Evolutionary conservation across 2,113 vertebrate species (phyloP).

Genomic region (Dicerorhinus sumatrensis): DNA sequence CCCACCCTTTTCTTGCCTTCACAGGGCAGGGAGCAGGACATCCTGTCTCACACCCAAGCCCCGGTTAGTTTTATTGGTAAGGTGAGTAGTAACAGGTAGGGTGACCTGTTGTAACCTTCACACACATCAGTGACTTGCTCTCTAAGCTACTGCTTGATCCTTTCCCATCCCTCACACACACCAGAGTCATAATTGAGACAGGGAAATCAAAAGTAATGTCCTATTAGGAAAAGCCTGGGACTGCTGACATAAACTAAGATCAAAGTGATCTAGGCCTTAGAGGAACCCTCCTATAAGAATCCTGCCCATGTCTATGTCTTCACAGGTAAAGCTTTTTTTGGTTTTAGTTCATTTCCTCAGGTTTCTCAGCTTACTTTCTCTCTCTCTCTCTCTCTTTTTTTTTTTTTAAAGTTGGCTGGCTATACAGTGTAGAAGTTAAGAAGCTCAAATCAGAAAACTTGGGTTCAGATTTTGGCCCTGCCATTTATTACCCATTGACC

Average conservation of each 20-base stretch:
- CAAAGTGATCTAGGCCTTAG: slow-evolving; percentile 35
- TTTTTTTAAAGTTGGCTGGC: not conserved
- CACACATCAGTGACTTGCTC: not conserved
- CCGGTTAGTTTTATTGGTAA: not conserved
- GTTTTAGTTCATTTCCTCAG: not conserved
- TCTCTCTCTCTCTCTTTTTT: not conserved
- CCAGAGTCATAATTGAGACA: not conserved
- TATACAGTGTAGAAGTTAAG: not conserved
- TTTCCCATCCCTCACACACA: not conserved
- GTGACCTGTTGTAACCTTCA: not conserved
- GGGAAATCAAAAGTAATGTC: not conserved
- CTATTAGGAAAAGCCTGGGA: not conserved
- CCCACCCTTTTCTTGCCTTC: not conserved
- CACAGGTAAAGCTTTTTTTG: not conserved
- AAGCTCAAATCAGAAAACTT: not conserved
- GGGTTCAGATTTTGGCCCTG: not conserved
- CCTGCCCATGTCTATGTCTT: not conserved
- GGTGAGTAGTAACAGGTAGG: not conserved
- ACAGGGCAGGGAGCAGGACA: not conserved
- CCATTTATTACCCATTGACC: not conserved
- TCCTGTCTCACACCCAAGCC: not conserved
- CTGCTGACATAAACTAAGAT: not conserved
- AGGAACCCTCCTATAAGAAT: not conserved
- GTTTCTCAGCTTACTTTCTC: not conserved
- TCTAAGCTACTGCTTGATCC: not conserved